phyloP scores from a whole-genome alignment of 2,113 vertebrate species.

The Tautogolabrus adspersus region DNA sequence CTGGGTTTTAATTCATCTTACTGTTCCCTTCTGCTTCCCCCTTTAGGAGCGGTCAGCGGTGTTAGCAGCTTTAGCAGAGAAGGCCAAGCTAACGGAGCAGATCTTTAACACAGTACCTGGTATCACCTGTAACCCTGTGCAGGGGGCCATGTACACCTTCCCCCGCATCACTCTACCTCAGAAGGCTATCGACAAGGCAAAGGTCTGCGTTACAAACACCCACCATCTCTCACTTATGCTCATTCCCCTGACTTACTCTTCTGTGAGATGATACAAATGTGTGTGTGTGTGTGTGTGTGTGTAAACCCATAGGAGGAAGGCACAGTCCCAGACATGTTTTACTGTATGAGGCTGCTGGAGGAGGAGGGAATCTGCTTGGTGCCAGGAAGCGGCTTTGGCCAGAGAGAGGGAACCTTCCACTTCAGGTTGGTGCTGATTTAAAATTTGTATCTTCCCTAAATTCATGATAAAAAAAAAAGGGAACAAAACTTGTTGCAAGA shows the following conservation, averaged over 20 bases:
- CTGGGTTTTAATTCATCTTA: neutral
- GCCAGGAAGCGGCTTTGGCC: slow-evolving; percentile 94
- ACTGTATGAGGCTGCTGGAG: slow-evolving; percentile 91
- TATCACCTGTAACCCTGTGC: slow-evolving; percentile 92
- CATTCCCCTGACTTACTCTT: neutral
- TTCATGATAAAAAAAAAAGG: too few relatives aligned
- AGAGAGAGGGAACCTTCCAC: slow-evolving; percentile 91
- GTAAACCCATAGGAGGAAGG: slow-evolving; percentile 80
- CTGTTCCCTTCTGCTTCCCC: neutral
- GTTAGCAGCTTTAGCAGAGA: slow-evolving; percentile 85
- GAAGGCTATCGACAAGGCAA: slow-evolving; percentile 84
- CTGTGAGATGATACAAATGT: neutral
- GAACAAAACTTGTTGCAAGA: too few relatives aligned
- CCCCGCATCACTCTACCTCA: slow-evolving; percentile 87
- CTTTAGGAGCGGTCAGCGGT: slow-evolving; percentile 86
- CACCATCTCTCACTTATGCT: neutral
- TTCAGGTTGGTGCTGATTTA: slow-evolving; percentile 84
- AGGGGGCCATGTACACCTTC: slow-evolving; percentile 96
- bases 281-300: neutral
- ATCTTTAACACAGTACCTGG: slow-evolving; percentile 87
- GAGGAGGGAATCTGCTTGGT: slow-evolving; percentile 95
- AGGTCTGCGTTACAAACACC: slow-evolving; percentile 76
- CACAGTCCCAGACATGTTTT: slow-evolving; percentile 90
- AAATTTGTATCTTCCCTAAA: too few relatives aligned
- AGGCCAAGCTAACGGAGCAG: slow-evolving; percentile 88